phyloP scores from a whole-genome alignment of 2,888 invertebrate species.

The Tachina fera region DNA sequence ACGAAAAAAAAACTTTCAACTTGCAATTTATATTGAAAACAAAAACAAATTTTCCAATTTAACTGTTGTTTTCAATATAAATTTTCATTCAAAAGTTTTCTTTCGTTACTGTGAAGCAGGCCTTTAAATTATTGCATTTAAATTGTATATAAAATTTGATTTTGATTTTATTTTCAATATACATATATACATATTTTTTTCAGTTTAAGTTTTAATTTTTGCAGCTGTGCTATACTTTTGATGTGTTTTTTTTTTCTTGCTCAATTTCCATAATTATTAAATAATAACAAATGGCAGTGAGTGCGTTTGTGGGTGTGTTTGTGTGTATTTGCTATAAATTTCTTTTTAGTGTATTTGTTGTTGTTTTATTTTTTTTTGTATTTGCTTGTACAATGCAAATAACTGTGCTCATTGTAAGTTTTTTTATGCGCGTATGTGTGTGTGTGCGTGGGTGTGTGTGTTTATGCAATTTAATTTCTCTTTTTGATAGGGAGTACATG shows the following conservation, averaged over 20 bases:
- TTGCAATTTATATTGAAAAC: too few relatives aligned
- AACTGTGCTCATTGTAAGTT: slow-evolving; percentile 28
- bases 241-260: slow-evolving; percentile 4
- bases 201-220: background rate
- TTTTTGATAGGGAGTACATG: background rate
- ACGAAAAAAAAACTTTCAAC: too few relatives aligned
- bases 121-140: background rate
- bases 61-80: too few relatives aligned
- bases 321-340: slow-evolving; percentile 16
- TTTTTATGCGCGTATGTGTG: background rate
- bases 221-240: background rate
- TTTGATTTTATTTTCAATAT: background rate
- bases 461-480: background rate
- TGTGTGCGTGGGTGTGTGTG: background rate
- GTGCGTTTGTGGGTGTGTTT: background rate
- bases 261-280: slow-evolving; percentile 42
- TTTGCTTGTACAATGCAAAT: slow-evolving; percentile 36
- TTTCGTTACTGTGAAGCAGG: too few relatives aligned
- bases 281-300: slow-evolving; percentile 8
- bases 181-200: background rate
- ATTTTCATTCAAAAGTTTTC: too few relatives aligned
- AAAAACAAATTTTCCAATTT: too few relatives aligned
- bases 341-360: slow-evolving; percentile 13
- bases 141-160: background rate
- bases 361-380: background rate